Conservation (phyloP, 2,113 vertebrate species). For the Himantopus leucocephalus region DNA sequence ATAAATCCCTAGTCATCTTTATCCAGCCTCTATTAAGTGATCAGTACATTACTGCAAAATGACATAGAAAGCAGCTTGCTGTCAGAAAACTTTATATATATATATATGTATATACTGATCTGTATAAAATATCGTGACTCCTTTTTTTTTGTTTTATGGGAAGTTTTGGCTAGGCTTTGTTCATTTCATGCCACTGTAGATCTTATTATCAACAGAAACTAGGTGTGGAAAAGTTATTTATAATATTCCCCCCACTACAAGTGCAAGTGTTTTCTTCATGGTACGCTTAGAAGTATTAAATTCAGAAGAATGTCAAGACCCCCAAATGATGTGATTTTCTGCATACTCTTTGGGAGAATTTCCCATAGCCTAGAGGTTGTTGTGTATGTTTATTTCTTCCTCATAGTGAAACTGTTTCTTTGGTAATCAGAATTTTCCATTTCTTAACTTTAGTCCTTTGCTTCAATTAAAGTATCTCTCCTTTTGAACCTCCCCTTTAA, state of each 20-base stretch:
- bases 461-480: not conserved
- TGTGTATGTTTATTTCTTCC: not conserved
- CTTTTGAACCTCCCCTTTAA: not conserved
- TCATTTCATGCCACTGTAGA: not conserved
- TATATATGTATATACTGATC: not conserved
- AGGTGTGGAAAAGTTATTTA: not conserved
- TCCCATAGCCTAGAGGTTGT: not conserved
- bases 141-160: not conserved
- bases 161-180: not conserved
- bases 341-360: not conserved
- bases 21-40: not conserved
- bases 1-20: conserved; percentile 19
- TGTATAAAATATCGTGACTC: not conserved
- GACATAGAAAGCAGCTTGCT: not conserved
- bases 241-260: not conserved
- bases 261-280: not conserved
- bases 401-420: not conserved
- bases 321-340: not conserved
- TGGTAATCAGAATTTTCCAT: not conserved
- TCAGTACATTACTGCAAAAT: not conserved
- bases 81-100: not conserved
- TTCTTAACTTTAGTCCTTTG: not conserved
- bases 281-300: not conserved
- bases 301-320: not conserved
- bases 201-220: not conserved